These are phyloP conservation scores for Drosophila paracracens DNA, from an alignment of 2,888 invertebrate species.

Conservation along the genomic window DNA sequence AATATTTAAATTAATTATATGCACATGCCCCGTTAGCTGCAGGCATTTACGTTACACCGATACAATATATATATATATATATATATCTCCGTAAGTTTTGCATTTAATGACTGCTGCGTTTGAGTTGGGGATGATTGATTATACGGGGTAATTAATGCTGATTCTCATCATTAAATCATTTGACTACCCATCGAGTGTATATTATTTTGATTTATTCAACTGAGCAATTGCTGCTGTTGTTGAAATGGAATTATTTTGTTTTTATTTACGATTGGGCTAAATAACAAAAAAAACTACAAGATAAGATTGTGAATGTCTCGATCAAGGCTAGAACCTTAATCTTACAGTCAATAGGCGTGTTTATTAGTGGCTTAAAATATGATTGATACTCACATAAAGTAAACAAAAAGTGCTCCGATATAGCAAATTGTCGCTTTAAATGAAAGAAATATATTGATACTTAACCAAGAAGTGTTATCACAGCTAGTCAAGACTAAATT, in stretches of 20 bases:
- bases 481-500: conserved; percentile 34
- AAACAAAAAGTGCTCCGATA: conserved; percentile 5
- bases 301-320: conserved; percentile 53
- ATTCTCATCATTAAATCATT: conserved; percentile 23
- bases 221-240: conserved; percentile 17
- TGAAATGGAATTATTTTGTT: conserved; percentile 14
- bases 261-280: conserved; percentile 12
- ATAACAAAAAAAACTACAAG: conserved; percentile 1
- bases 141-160: conserved; percentile 18
- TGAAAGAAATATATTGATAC: conserved; percentile 35
- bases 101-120: conserved; percentile 42
- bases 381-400: conserved; percentile 31
- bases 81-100: conserved; percentile 49
- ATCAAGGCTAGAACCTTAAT: conserved; percentile 18
- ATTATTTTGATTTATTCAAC: conserved; percentile 51
- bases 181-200: conserved; percentile 10
- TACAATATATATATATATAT: not conserved
- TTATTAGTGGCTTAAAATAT: conserved; percentile 37
- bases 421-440: conserved; percentile 29
- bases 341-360: conserved; percentile 41
- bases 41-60: not conserved
- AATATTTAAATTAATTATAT: conserved; percentile 26
- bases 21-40: conserved; percentile 9
- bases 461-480: conserved; percentile 11
- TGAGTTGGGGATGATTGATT: conserved; percentile 61